phyloP scores from a whole-genome alignment of 2,888 invertebrate genomes.

The Pseudanteris insignis region DNA sequence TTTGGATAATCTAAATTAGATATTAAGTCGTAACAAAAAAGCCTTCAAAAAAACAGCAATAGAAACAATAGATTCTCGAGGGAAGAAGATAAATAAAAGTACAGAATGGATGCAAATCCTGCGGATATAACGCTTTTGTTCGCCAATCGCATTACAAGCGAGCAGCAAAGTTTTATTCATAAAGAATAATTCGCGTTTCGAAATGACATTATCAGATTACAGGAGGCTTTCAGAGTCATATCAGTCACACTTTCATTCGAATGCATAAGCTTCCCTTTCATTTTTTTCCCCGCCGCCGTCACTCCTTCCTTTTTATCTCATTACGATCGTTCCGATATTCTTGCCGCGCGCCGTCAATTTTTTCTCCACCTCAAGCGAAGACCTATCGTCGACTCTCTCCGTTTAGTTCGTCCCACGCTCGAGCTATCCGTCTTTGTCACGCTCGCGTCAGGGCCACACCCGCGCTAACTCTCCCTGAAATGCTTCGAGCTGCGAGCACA shows the following conservation, averaged over 20 bases:
- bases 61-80: too few relatives aligned
- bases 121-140: conserved; percentile 34
- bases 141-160: conserved; percentile 35
- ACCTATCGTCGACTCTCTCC: conserved; percentile 29
- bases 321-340: conserved; percentile 41
- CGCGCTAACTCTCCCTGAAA: conserved; percentile 9
- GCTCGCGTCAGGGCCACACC: conserved; percentile 7
- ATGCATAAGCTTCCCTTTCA: conserved; percentile 40
- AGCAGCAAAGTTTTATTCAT: conserved; percentile 39
- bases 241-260: conserved; percentile 42
- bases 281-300: conserved; percentile 15
- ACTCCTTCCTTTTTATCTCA: conserved; percentile 30
- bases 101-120: conserved; percentile 39
- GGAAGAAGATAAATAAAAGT: too few relatives aligned
- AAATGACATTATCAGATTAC: conserved; percentile 38
- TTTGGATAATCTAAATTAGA: neutral
- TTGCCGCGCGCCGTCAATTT: conserved; percentile 38
- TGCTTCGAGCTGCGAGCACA: too few relatives aligned
- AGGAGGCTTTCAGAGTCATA: conserved; percentile 35
- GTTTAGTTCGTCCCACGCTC: conserved; percentile 1
- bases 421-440: conserved; percentile 13
- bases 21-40: neutral
- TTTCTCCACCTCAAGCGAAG: conserved; percentile 25
- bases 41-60: conserved; percentile 13
- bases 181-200: conserved; percentile 39